Evolutionary conservation across 35 echinoderm and acorn worm species (phyloP), one percentile per base, ranked within the genome.

Genomic region (Strongylocentrotus purpuratus): DNA sequence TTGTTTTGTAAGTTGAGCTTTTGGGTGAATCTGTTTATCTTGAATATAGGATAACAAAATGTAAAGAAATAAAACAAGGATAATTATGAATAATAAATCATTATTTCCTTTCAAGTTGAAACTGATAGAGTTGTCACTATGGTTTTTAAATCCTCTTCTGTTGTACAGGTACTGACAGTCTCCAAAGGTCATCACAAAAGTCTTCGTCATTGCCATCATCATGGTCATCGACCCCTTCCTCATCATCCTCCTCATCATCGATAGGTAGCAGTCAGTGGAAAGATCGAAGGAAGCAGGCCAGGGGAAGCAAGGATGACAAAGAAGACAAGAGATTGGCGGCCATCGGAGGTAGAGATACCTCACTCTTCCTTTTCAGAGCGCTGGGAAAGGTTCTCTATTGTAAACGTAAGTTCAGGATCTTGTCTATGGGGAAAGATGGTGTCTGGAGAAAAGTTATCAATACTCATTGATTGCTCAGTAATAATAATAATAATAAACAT

Each of bases 301-400:
- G 47, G 87, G 90, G 71, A 45, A 94, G 92, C 33, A 78, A 78
- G 20, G 31, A 59, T 47, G 94, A 87, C 9, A 31, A 95, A 32
- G 86, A 86, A 61, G 95, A 96, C 14, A 95, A 89, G 18, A 33
- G 45, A 85, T 61, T 97, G 61, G 85, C 95, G 32, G 98, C 98
- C 8, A 99, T 99, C 12, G 97, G 98, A 17, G 97, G 98, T 7
- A 99, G 95, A 78, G 98, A 99, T 86, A 96, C 97, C 31, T 99
- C 98, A 2, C 89, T 99, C 61, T 99, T 99, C 92, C 94, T 99
- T 7, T 97, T 99, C 55, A 95, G 97, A 96, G 98, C 98, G 22
- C 88, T 99, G 14, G 98, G 98, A 94, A 99, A 97, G 85, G 97
- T 99, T 59, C 78, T 99, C 12, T 97, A 99, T 88, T 99, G 97